Base-by-base conservation (phyloP, 2,888 invertebrate species). In the Ceramica pisi region DNA sequence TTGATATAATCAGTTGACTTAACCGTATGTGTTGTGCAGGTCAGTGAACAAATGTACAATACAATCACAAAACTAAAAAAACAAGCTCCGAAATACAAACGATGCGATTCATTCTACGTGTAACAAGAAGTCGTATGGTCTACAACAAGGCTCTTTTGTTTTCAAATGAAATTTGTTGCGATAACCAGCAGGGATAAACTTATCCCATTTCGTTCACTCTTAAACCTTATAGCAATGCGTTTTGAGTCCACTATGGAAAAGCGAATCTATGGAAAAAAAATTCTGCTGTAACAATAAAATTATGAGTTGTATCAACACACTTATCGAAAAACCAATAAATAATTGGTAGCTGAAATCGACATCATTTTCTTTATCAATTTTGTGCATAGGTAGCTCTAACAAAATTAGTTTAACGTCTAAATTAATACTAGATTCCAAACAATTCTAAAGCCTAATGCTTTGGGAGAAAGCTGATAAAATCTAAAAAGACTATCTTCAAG, bases 81-180 rank as follows among this genome's bases (percentile, higher is more conserved):
- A 57, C 48, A 50, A 66, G 46, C 50, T 31, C 46, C 21, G 5
- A 10, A 23, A 19, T 38, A 38, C 2, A 62, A 21, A 67, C 41
- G 35, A 31, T 67, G 55, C 64, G 56, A 48, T 23, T 73, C 62
- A 73, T 78, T 66, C 6, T 57, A n/a, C 16, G 46, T 19, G 19
- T 23, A 67, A 67, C 67, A 57, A 35, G 38, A n/a, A 48, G 9
- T 55, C 19, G 4, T 55, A 31, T n/a, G 10, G 16, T 44, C n/a
- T 26, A 31, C 59, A 75, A 75, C 67, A 75, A 60, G 23, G 51
- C 51, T 26, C 35, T 61, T 19, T 75, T 80, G 71, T 80, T 75
- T 50, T 68, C 55, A 57, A 75, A 51, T 71, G 2, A 38, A 57
- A 38, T 57, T 16, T 44, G 23, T 44, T 67, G 55, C 63, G 35